Evolutionary conservation across 2,113 vertebrate species (phyloP), one percentile per base, ranked within the genome.

Genomic region (Orientallactaga bullata): DNA sequence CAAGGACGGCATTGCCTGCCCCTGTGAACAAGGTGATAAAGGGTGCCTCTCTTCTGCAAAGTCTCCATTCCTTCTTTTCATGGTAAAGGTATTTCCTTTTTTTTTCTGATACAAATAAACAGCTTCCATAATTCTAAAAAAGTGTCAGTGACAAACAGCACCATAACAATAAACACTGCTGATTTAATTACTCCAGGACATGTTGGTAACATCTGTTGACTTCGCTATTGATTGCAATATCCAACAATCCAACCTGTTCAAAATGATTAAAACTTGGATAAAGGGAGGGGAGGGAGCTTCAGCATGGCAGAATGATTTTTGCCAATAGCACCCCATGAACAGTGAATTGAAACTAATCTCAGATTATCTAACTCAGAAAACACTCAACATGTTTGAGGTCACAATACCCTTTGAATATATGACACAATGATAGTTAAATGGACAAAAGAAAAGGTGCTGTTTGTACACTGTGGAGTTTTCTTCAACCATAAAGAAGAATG

Each of bases 41-140:
- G 39, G 39, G 42, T n/a, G 85, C 13, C 68, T 72, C 90, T 78
- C 6, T 89, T 84, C 55, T 79, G 61, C 39, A 93, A 66, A 51
- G 7, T n/a, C 81, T 26, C 32, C 35, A 15, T 35, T 58, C 66
- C 60, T 71, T 91, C 21, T 42, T 88, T 85, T 82, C 47, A 65
- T 78, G 15, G 72, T 86, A 78, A 88, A 55, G 51, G 30, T 68
- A 69, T 17, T 51, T 68, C 32, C 3, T 23, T 0, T 85, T 85
- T 69, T 84, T 79, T 80, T 80, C 18, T 51, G 68, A 37, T 51
- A 58, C 16, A 83, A 58, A 94, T 68, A 32, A 37, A 81, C 72
- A 88, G n/a, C 71, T 77, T 13, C 63, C n/a, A 16, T n/a, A 78
- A 78, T 66, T 55, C 63, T 63, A 72, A 55, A 68, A 24, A 26